Evolutionary conservation across 2,888 invertebrate species (phyloP), one percentile per base, ranked within the genome.

Genomic region (Nematopogon swammerdamellus): DNA sequence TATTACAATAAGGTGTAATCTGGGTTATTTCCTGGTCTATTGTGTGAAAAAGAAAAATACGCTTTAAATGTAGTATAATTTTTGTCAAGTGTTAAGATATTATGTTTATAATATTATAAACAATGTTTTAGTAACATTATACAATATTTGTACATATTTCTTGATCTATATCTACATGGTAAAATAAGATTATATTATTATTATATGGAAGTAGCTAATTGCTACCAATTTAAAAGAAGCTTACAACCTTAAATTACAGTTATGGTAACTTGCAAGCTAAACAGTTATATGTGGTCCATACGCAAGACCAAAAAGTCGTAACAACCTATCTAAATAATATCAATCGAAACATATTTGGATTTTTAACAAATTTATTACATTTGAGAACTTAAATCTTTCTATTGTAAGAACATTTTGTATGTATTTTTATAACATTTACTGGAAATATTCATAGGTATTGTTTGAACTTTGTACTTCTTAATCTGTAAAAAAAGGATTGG

Each of bases 371-470:
- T 20, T 61, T 61, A 57, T 64, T 72, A 69, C 64, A 61, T 10
- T 19, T 62, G 67, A 65, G 61, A 44, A 49, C 29, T 50, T 63
- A 59, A 63, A 63, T 63, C 67, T 65, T 60, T 60, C 64, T 65
- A 67, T 67, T 65, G 62, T 65, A 61, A 65, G 65, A 61, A 63
- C 62, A 64, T 70, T 73, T 73, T 74, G 72, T 76, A 76, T 75
- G 72, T 77, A 77, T 76, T 77, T 79, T 76, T 77, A 70, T 75
- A 76, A 71, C 73, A 71, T 74, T 74, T 73, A 72, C 70, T 58
- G 18, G 25, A 64, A 61, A 62, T 49, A 44, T 47, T 46, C 44
- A 66, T 65, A 67, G 36, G 36, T 36, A 36, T 36, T 74, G 75
- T 76, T 74, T 75, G 77, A 70, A 75, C 62, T 66, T 63, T 67